These are phyloP conservation scores for Drymonia ruficornis DNA, from an alignment of 2,888 invertebrate species.

Conservation along the genomic window DNA sequence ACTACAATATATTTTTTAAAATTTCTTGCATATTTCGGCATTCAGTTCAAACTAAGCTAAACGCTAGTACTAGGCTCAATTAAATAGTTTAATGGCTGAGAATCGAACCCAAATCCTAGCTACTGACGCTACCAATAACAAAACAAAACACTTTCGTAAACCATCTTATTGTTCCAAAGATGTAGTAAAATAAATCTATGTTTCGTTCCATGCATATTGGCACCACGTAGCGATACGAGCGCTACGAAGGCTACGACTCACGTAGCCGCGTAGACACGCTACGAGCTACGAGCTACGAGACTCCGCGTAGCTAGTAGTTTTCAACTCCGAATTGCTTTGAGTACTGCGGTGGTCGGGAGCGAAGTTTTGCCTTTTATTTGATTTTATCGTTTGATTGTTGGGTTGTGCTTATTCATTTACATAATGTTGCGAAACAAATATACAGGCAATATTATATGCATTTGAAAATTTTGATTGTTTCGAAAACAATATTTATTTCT, in stretches of 20 bases:
- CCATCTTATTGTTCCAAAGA: no score
- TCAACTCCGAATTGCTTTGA: conserved; percentile 44
- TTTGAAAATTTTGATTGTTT: background rate
- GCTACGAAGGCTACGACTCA: conserved; percentile 25
- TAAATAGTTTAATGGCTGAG: no score
- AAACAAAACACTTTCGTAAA: no score
- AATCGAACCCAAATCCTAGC: no score
- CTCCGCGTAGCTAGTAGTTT: conserved; percentile 27
- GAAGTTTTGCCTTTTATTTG: conserved; percentile 33
- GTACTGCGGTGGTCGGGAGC: conserved; percentile 15
- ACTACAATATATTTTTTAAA: no score
- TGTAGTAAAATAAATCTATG: background rate
- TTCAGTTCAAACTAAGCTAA: no score
- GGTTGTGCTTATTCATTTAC: conserved; percentile 11
- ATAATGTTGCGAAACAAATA: background rate
- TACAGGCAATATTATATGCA: background rate
- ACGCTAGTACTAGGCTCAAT: no score
- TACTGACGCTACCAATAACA: no score
- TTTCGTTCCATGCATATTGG: conserved; percentile 20
- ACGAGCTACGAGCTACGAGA: conserved; percentile 25
- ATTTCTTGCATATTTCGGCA: no score
- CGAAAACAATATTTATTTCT: no score
- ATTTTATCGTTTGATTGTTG: conserved; percentile 30
- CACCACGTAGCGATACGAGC: conserved; percentile 31
- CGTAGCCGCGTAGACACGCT: conserved; percentile 23